Base-by-base conservation (phyloP, 2,888 invertebrate genomes). In the Eupithecia centaureata region DNA sequence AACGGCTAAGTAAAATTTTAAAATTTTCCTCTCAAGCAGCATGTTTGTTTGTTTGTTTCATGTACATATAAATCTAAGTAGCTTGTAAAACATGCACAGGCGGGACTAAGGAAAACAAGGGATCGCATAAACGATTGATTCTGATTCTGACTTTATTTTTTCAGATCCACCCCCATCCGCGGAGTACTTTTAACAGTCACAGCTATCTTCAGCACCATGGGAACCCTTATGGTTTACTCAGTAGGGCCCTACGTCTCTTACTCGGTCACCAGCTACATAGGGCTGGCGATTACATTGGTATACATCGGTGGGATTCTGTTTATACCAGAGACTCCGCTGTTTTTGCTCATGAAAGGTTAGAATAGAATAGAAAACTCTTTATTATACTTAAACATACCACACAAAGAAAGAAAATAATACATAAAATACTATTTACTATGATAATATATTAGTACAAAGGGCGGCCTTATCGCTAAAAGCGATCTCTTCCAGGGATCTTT, bases 251-350 rank as follows among this genome's bases (percentile, higher is more conserved):
- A 75, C 27, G 66, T 82, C 0, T 71, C 82, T 0, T 87, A 82
- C 42, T 15, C 71, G 0, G 70, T 54, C 0, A 68, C 78, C 0
- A 70, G 71, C 8, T 85, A 81, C 67, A 18, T 86, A 0, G 83
- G 78, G 0, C 22, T 77, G 0, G 75, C 52, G 0, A 5, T 86
- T 5, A 67, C 74, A 1, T 4, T 72, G 2, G 12, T 76, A 0
- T 82, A 77, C 33, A 28, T 79, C 0, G 5, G 71, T 7, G 71
- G 75, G 3, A 25, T 81, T 5, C 72, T 79, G 0, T 70, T 75
- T 4, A 72, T 86, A 59, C 84, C 85, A 0, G 88, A 87, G 65
- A 78, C 85, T 18, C 87, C 87, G 0, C 70, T 84, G 2, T 86
- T 77, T 73, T 75, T 79, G 27, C 63, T 84, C 25, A 68, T 86